A percentile compares a stretch with the other conserved stretches of the same genome.
Conservation (phyloP, 2,797 vertebrate genomes). For the Phrynocephalus forsythii region DNA sequence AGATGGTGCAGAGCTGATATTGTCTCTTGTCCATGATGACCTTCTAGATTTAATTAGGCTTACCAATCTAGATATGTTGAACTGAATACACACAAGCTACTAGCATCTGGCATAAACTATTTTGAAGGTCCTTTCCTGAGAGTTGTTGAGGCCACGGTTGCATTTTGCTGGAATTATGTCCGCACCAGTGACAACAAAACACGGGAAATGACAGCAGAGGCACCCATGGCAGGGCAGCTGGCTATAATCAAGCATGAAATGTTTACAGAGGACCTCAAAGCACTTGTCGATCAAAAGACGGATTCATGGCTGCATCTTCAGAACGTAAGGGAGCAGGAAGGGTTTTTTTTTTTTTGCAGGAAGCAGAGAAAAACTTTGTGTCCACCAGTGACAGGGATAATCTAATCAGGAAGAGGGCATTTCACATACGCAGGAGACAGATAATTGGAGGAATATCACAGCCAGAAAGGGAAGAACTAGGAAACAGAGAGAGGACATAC, state of each 20-base stretch:
- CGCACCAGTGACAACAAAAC: neutral
- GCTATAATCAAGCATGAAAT: neutral
- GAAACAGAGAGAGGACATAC: no score
- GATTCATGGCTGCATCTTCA: neutral
- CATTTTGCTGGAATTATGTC: neutral
- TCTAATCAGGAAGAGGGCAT: no score
- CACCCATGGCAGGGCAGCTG: neutral
- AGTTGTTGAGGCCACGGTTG: neutral
- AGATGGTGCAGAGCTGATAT: neutral
- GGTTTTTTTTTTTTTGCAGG: no score
- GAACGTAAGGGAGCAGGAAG: no score
- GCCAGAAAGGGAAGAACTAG: no score
- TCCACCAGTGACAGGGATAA: no score
- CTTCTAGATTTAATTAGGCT: neutral
- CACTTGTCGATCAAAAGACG: neutral
- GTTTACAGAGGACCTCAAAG: accelerated
- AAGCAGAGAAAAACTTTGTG: no score
- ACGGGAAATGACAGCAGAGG: slow-evolving; percentile 3
- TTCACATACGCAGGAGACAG: no score
- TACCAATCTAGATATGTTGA: neutral
- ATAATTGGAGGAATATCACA: no score
- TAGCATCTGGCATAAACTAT: neutral
- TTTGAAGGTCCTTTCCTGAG: neutral
- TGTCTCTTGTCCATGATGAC: neutral
- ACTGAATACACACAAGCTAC: no score